A percentile compares a stretch with the other conserved stretches of the same genome.
These are phyloP conservation scores for Meteorus cinctellus DNA, from an alignment of 2,888 invertebrate genomes.

Conservation along the genomic window DNA sequence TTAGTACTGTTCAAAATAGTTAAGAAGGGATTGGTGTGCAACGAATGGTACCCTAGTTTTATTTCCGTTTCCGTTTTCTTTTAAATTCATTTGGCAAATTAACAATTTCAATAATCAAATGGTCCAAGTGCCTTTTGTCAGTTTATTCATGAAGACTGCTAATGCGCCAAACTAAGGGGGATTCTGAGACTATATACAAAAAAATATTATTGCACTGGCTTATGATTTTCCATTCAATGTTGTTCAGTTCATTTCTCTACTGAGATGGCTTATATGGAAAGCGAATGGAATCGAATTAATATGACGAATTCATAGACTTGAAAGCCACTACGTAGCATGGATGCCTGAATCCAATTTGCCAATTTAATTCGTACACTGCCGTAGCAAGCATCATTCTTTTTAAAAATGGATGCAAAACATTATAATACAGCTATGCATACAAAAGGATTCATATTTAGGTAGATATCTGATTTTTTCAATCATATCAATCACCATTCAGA, in stretches of 20 bases:
- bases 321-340: constrained; percentile 35
- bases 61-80: constrained; percentile 38
- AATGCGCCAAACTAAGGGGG: constrained; percentile 28
- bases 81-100: constrained; percentile 45
- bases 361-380: neutral
- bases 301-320: constrained; percentile 36
- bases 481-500: constrained; percentile 1
- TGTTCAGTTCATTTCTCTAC: neutral
- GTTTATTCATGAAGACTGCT: constrained; percentile 47
- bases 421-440: neutral
- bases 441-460: neutral
- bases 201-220: constrained; percentile 19
- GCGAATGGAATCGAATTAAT: constrained; percentile 27
- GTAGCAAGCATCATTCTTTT: neutral
- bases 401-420: neutral
- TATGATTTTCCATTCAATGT: neutral
- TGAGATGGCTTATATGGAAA: neutral
- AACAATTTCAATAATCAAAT: constrained; percentile 49
- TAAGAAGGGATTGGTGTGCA: constrained; percentile 56
- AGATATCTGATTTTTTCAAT: neutral
- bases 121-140: constrained; percentile 57
- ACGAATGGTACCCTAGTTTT: constrained; percentile 54
- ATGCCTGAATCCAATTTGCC: neutral
- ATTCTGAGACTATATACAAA: constrained; percentile 31
- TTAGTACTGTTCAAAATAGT: constrained; percentile 38